Base-by-base conservation (phyloP, 1,140 invertebrate species). In the Drosophila tristis region DNA sequence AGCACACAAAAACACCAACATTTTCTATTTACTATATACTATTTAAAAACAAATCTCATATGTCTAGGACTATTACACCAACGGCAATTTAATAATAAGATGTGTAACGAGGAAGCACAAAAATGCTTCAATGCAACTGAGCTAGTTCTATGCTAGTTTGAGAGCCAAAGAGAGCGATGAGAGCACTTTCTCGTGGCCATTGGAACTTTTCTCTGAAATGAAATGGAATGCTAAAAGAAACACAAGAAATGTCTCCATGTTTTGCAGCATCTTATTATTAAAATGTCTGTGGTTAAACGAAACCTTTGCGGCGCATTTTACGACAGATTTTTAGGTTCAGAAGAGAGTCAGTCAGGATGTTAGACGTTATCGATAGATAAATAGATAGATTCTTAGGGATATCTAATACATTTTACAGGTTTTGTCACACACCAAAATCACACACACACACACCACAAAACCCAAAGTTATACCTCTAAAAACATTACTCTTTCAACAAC, bases 1-100 rank as follows among this genome's bases (percentile, higher is more conserved):
- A 70, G 45, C 62, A 75, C 62, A 75, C 73, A 67, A 66, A 55
- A 74, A 75, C 73, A 75, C 73, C 62, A 75, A 75, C 73, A 75
- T 75, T 67, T 75, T 67, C 72, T 57, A 55, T 55, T 50, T 47
- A 16, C 26, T 57, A 55, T 55, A 50, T 47, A 16, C 26, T 47
- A 48, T 49, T 39, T 49, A 48, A 7, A 57, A 72, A 16, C 31
- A 57, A 68, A 55, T 43, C n/a, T 57, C 56, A 60, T 71, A 54
- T 62, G 54, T 49, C 44, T 50, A 80, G 78, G 78, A 43, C 4
- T 39, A 39, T 13, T 39, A 11, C 26, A 1, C 6, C 35, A 13
- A 39, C 13, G 35, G 35, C 35, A 39, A 39, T 5, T 5, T 39
- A 39, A 39, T 39, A 39, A 39, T 39, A 39, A 39, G 11, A 39